phyloP scores from a whole-genome alignment of 2,113 vertebrate species.

The Salvelinus fontinalis region DNA sequence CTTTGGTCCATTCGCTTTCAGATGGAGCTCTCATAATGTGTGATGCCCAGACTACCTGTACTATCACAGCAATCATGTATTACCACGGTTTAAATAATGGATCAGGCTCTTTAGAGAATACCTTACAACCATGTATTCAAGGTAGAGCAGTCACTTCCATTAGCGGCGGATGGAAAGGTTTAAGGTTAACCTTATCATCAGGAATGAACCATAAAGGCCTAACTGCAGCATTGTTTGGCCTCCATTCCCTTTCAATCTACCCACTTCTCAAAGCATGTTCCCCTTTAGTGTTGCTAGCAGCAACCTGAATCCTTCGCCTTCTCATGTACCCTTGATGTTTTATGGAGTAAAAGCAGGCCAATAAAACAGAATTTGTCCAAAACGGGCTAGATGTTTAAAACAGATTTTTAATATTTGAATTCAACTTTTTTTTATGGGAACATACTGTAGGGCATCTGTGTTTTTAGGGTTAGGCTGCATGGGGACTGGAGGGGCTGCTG shows the following conservation, averaged over 20 bases:
- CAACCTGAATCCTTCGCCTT: slow-evolving; percentile 1
- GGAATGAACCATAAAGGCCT: background rate
- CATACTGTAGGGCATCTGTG: slow-evolving; percentile 31
- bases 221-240: background rate
- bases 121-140: background rate
- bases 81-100: slow-evolving; percentile 10
- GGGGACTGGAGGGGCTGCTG: background rate
- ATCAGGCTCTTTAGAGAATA: background rate
- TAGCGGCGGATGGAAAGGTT: background rate
- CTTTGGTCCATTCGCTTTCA: background rate
- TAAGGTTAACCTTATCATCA: background rate
- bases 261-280: slow-evolving; percentile 12
- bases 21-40: background rate
- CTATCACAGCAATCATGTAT: background rate
- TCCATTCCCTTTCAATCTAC: slow-evolving; percentile 13
- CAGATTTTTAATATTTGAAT: slow-evolving; percentile 50
- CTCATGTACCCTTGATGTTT: slow-evolving; percentile 37
- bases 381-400: slow-evolving; percentile 20
- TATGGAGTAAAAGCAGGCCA: slow-evolving; percentile 56
- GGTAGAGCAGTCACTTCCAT: background rate
- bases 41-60: background rate
- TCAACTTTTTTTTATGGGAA: slow-evolving; percentile 50
- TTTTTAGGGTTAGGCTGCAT: slow-evolving; percentile 25
- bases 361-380: slow-evolving; percentile 54
- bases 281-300: slow-evolving; percentile 9